These are phyloP conservation scores for Drosophila rubida DNA, from an alignment of 2,888 invertebrate species.

Conservation along the genomic window DNA sequence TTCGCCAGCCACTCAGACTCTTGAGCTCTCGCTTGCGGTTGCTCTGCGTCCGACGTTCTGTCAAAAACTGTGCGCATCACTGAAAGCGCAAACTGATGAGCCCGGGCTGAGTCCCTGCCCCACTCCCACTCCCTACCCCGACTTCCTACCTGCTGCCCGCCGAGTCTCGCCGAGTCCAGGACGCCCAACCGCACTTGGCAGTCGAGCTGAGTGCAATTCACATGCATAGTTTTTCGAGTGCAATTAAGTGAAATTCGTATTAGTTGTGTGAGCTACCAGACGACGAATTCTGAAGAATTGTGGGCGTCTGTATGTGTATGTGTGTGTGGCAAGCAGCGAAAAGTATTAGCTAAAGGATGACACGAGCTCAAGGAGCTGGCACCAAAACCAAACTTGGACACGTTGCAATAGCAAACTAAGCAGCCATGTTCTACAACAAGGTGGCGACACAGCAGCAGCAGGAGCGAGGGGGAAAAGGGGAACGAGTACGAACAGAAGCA, in stretches of 20 bases:
- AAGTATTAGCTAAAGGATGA: conserved; percentile 64
- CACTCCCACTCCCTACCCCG: neutral
- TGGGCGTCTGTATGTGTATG: conserved; percentile 4
- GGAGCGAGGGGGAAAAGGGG: neutral
- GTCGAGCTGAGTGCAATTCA: conserved; percentile 71
- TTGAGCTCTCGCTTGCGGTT: conserved; percentile 56
- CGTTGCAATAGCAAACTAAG: conserved; percentile 32
- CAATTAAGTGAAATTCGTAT: conserved; percentile 77
- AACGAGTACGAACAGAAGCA: neutral
- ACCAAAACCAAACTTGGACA: conserved; percentile 63
- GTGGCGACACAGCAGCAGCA: no score
- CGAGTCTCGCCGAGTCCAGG: conserved; percentile 2
- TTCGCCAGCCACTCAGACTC: conserved; percentile 45
- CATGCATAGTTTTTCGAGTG: conserved; percentile 74
- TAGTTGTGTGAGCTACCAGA: conserved; percentile 46
- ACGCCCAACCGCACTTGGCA: conserved; percentile 45
- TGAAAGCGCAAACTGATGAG: conserved; percentile 57
- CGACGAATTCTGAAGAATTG: conserved; percentile 4
- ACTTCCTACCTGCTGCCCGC: no score
- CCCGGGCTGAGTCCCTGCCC: neutral
- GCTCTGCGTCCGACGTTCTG: conserved; percentile 51
- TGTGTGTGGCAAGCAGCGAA: conserved; percentile 50
- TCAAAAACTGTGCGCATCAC: conserved; percentile 59
- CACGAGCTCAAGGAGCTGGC: conserved; percentile 39
- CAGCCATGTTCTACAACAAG: conserved; percentile 15